Percentiles rank a stretch among this genome's conserved stretches.
Conservation (phyloP, 2,797 vertebrate species). For the Poeciliopsis paucimaculata region DNA sequence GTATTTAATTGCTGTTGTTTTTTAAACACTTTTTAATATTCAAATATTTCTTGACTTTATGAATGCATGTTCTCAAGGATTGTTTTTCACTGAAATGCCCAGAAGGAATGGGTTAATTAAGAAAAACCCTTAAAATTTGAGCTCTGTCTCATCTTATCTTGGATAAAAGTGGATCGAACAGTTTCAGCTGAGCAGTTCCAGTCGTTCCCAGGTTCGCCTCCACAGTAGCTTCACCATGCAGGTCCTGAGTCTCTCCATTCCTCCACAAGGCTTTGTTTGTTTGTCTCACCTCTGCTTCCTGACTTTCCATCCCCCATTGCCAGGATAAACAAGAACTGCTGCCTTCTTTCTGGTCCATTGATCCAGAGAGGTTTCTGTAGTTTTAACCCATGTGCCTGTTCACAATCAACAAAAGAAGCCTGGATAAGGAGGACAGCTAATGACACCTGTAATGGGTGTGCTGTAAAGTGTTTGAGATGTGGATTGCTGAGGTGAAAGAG, state of each 20-base stretch:
- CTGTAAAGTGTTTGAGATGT: constrained; percentile 43
- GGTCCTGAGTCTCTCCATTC: constrained; percentile 45
- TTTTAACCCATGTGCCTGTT: constrained; percentile 39
- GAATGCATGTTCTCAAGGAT: not conserved
- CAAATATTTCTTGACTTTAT: no score
- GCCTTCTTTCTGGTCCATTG: constrained; percentile 34
- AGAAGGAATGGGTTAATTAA: not conserved
- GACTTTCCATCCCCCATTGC: constrained; percentile 33
- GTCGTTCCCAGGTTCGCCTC: constrained; percentile 39
- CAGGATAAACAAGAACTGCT: constrained; percentile 70
- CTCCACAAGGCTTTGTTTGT: constrained; percentile 48
- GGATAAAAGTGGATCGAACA: constrained; percentile 48
- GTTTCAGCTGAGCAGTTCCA: constrained; percentile 52
- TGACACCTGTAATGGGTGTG: constrained; percentile 42
- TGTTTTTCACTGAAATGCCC: not conserved
- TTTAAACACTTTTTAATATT: not conserved
- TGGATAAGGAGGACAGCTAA: constrained; percentile 44
- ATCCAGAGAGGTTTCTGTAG: constrained; percentile 24
- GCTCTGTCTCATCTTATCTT: constrained; percentile 13
- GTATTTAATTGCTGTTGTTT: not conserved
- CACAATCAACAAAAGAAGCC: constrained; percentile 69
- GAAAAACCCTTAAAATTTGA: not conserved
- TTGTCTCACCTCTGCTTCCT: constrained; percentile 75
- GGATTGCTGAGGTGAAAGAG: constrained; percentile 56
- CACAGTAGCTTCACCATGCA: constrained; percentile 64